Evolutionary conservation across 2,888 invertebrate species (phyloP), one percentile per base, ranked within the genome.

Genomic region (Caenorhabditis virilis): DNA sequence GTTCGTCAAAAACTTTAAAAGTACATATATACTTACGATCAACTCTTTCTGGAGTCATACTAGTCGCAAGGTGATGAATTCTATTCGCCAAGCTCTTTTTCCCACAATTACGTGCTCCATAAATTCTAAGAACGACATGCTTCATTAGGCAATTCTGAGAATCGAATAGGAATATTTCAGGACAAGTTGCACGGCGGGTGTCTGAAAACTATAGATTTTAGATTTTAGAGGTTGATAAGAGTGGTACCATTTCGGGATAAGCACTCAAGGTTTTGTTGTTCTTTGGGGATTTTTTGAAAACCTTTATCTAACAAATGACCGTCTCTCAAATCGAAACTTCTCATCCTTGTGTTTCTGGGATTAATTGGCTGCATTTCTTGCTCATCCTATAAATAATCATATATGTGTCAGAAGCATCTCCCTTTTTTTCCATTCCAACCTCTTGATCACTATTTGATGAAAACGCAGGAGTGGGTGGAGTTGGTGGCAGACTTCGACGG

Each of bases 151-250:
- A 39, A 36, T 66, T 60, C 27, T 52, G 51, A 2, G 57, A 60
- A 7, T 71, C 65, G 51, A 77, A 78, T 20, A 80, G 74, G 62
- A 74, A 81, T 54, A 80, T 80, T 47, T 80, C 80, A 1, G 80
- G 80, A 58, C 80, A 80, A 0, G 80, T 80, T 30, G 80, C 74
- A 23, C 80, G 76, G 15, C 80, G 76, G 15, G 25, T 54, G 35
- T 72, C 48, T 18, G 25, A 18, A 52, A 54, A 41, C 35, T 42
- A n/a, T n/a, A n/a, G n/a, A n/a, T n/a, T n/a, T n/a, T n/a, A n/a
- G n/a, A n/a, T n/a, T n/a, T n/a, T n/a, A n/a, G n/a, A n/a, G n/a
- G n/a, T n/a, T n/a, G n/a, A n/a, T n/a, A n/a, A n/a, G n/a, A n/a
- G n/a, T n/a, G n/a, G n/a, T n/a, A n/a, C n/a, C n/a, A n/a, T n/a